phyloP scores from a whole-genome alignment of 2,113 vertebrate genomes.

The Lycocorax pyrrhopterus region DNA sequence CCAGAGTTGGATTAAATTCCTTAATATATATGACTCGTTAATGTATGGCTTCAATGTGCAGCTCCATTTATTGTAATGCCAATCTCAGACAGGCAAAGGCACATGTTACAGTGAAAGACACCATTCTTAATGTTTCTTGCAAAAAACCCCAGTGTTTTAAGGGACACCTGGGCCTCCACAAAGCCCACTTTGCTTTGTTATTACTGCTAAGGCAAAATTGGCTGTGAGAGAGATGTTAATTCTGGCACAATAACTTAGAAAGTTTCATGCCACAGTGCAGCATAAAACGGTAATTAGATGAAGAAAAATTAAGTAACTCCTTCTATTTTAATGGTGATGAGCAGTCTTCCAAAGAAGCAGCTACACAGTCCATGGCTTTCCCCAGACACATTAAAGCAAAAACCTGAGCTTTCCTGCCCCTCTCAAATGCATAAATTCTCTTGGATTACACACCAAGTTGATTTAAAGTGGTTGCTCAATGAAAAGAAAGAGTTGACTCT shows the following conservation, averaged over 20 bases:
- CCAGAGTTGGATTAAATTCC: background rate
- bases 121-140: background rate
- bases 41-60: background rate
- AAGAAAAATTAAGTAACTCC: background rate
- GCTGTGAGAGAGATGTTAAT: background rate
- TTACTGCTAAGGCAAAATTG: background rate
- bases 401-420: background rate
- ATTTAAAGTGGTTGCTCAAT: slow-evolving; percentile 51
- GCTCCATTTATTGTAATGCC: background rate
- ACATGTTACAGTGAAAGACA: background rate
- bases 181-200: background rate
- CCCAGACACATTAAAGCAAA: slow-evolving; percentile 29
- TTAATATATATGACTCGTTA: background rate
- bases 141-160: background rate
- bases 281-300: background rate
- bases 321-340: background rate
- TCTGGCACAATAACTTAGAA: background rate
- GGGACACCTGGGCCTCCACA: background rate
- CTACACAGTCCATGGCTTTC: background rate
- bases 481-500: slow-evolving; percentile 19
- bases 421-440: slow-evolving; percentile 40
- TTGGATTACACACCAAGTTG: slow-evolving; percentile 4
- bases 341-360: background rate
- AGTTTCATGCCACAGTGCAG: background rate
- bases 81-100: background rate